These are phyloP conservation scores for Amphipoea oculea DNA, from an alignment of 2,888 invertebrate species.

Conservation along the genomic window DNA sequence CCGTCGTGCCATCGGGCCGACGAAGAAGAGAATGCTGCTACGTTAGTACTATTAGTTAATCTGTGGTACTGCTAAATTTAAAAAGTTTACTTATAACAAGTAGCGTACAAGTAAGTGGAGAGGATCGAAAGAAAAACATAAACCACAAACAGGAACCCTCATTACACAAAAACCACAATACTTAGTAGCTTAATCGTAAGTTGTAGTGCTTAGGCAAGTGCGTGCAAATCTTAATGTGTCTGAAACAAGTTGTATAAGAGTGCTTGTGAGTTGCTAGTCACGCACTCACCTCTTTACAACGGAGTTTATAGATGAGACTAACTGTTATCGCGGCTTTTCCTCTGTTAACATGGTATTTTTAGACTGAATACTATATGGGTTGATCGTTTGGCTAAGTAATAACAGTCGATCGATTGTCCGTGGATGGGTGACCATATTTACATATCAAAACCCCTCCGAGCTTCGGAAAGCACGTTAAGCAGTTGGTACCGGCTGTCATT, in stretches of 20 bases:
- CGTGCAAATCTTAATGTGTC: conserved; percentile 64
- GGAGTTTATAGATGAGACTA: conserved; percentile 61
- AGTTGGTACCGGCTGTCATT: neutral
- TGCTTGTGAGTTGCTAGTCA: conserved; percentile 76
- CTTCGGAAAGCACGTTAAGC: neutral
- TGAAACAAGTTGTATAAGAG: conserved; percentile 68
- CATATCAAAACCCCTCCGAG: neutral
- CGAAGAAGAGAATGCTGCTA: neutral
- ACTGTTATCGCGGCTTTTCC: conserved; percentile 36
- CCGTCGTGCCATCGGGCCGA: neutral
- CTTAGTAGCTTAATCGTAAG: conserved; percentile 59
- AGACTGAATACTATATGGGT: neutral
- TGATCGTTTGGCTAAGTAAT: no score
- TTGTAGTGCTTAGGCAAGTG: conserved; percentile 56
- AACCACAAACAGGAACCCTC: conserved; percentile 57
- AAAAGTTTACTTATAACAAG: neutral
- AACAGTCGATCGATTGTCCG: no score
- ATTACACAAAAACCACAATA: conserved; percentile 52
- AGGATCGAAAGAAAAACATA: conserved; percentile 32
- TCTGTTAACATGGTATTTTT: conserved; percentile 11
- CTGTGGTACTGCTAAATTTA: neutral
- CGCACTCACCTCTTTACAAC: conserved; percentile 66
- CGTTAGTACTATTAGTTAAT: no score
- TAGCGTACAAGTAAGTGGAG: neutral
- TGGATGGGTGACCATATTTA: no score